A percentile compares a stretch with the other conserved stretches of the same genome.
These are phyloP conservation scores for Thripadectes ignobilis DNA, from an alignment of 2,797 vertebrate genomes.

Conservation along the genomic window DNA sequence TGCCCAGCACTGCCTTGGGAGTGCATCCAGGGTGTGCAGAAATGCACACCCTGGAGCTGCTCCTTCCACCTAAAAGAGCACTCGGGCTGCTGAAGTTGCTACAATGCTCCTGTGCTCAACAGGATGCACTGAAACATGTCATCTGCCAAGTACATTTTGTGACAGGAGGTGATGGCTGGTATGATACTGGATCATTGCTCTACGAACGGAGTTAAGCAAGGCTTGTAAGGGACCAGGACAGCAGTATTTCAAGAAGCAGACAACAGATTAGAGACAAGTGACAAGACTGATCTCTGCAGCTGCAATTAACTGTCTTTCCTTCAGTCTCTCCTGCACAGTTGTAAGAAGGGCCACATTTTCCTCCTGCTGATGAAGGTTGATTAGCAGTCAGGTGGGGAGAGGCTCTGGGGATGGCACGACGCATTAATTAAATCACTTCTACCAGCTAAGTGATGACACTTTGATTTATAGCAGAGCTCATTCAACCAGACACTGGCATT, in stretches of 20 bases:
- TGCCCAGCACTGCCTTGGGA: background rate
- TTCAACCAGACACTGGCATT: constrained; percentile 72
- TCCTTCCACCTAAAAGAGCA: background rate
- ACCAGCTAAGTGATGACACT: constrained; percentile 79
- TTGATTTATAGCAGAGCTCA: constrained; percentile 79
- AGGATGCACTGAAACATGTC: background rate
- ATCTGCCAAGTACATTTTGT: constrained; percentile 16
- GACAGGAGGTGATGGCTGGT: constrained; percentile 55
- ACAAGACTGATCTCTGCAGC: constrained; percentile 58
- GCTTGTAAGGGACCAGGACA: constrained; percentile 31
- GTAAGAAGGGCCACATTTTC: constrained; percentile 26
- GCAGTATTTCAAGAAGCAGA: constrained; percentile 5
- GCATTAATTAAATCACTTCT: constrained; percentile 82
- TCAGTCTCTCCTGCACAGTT: constrained; percentile 26
- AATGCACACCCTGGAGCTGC: background rate
- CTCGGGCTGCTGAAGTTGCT: background rate
- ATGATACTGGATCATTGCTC: constrained; percentile 60
- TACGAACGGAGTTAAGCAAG: constrained; percentile 34
- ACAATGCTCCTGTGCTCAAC: background rate
- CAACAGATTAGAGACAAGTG: constrained; percentile 57
- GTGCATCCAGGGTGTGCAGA: background rate
- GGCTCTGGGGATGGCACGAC: constrained; percentile 68
- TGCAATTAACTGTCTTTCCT: constrained; percentile 66
- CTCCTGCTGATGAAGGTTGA: constrained; percentile 76
- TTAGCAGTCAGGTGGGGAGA: constrained; percentile 79